Conservation (phyloP, 1,140 invertebrate species). For the Ceratosolen fusciceps region DNA sequence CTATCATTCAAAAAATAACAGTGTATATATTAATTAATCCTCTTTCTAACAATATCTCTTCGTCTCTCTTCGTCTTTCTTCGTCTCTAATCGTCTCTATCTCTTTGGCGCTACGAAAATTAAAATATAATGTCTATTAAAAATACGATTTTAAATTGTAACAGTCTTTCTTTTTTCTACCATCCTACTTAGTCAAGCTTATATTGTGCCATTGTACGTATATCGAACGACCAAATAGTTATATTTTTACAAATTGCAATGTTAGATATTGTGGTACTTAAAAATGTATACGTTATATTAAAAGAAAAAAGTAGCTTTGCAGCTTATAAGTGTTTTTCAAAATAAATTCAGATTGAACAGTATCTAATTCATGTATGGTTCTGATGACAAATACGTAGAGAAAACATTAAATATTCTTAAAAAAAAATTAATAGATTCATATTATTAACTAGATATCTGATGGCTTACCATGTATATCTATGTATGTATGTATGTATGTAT, state of each 20-base stretch:
- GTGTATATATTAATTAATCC: neutral
- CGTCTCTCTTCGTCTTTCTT: too few species aligned
- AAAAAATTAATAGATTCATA: slow-evolving; percentile 22
- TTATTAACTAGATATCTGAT: neutral
- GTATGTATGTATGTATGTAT: too few species aligned
- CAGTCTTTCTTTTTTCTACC: neutral
- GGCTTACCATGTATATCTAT: too few species aligned
- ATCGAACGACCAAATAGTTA: slow-evolving; percentile 50
- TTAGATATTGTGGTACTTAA: slow-evolving; percentile 48
- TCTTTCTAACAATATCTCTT: slow-evolving; percentile 16
- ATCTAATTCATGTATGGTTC: neutral
- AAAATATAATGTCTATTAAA: slow-evolving; percentile 11
- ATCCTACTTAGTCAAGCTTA: neutral
- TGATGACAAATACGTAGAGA: neutral
- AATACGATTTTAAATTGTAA: slow-evolving; percentile 23
- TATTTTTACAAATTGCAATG: slow-evolving; percentile 50
- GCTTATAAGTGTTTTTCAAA: slow-evolving; percentile 26
- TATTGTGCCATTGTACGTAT: slow-evolving; percentile 50
- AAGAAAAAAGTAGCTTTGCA: slow-evolving; percentile 31
- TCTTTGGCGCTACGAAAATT: slow-evolving; percentile 21
- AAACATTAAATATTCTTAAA: neutral
- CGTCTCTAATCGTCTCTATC: slow-evolving; percentile 20
- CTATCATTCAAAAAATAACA: neutral
- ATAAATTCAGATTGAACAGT: neutral
- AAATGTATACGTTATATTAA: slow-evolving; percentile 7